A percentile compares a stretch with the other conserved stretches of the same genome.
These are phyloP conservation scores for Calameuta idolon DNA, from an alignment of 2,888 invertebrate genomes.

Conservation along the genomic window DNA sequence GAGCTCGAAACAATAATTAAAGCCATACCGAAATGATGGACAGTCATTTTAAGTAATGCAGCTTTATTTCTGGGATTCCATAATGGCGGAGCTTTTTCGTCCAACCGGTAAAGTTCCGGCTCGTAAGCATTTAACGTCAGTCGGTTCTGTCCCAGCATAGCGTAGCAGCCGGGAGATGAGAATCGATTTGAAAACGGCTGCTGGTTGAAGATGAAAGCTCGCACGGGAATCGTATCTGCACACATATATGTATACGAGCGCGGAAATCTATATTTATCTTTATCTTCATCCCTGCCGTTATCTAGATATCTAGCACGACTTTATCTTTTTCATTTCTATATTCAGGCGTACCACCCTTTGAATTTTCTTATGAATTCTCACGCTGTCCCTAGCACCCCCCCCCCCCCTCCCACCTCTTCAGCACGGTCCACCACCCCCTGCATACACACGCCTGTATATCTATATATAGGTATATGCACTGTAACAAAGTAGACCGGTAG, in stretches of 20 bases:
- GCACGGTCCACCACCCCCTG: too few relatives aligned
- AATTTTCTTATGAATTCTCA: not conserved
- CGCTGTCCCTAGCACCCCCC: not conserved
- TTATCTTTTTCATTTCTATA: not conserved
- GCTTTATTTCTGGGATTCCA: not conserved
- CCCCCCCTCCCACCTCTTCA: too few relatives aligned
- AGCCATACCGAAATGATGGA: not conserved
- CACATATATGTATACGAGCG: not conserved
- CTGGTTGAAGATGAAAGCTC: not conserved
- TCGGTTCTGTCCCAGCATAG: not conserved
- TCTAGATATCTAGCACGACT: not conserved
- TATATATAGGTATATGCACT: not conserved
- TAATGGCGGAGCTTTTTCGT: not conserved
- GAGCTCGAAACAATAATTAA: too few relatives aligned
- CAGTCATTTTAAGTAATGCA: not conserved
- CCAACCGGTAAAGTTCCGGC: not conserved
- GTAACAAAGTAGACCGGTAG: too few relatives aligned
- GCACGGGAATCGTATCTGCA: not conserved
- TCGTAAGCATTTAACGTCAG: not conserved
- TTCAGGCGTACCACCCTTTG: not conserved
- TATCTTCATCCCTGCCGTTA: not conserved
- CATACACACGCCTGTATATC: not conserved
- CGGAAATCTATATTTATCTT: not conserved
- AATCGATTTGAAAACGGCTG: constrained; percentile 1
- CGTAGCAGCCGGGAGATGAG: not conserved